Base-by-base conservation (phyloP, 23 tunicate species). In the Halocynthia aurantium region DNA sequence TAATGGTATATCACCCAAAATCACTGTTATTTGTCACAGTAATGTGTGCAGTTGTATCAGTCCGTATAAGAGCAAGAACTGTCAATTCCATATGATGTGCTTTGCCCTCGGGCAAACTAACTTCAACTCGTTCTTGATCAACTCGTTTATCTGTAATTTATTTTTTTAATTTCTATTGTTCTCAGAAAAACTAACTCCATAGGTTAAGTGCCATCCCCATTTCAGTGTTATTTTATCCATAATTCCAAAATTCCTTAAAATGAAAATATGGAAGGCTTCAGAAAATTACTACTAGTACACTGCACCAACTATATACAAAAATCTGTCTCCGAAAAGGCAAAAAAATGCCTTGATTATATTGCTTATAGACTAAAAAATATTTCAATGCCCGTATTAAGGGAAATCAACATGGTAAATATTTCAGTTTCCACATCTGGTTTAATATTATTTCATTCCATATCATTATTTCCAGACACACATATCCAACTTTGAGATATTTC, bases 401-500 rank as follows among this genome's bases (percentile, higher is more conserved):
- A 1, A 31, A 1, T 31, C 44, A 31, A 31, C 44, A 31, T 31
- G 44, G 44, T 31, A 31, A 31, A 31, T 31, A 31, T 31, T 31
- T 31, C 1, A 4, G 44, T 31, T 31, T 31, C n/a, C n/a, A 15
- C 64, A 15, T 60, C 17, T 60, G n/a, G 17, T 15, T 15, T 15
- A 17, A 15, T 60, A 15, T 60, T 15, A 69, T 13, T 15, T 13
- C 73, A 20, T 19, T 17, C n/a, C n/a, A n/a, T n/a, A n/a, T n/a
- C n/a, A n/a, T n/a, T n/a, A n/a, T 8, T 64, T 66, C 10, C 90
- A 93, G 89, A 83, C 93, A 12, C 67, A 75, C 49, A 69, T 81
- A 49, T 96, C 99, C 78, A 89, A 83, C 61, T 89, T 96, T 63
- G 99, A 96, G 70, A 90, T 96, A 49, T 96, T 96, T 72, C 99